A percentile compares a stretch with the other conserved stretches of the same genome.
These are phyloP conservation scores for Aspidoscelis tigris DNA, from an alignment of 2,113 vertebrate species.

Conservation along the genomic window DNA sequence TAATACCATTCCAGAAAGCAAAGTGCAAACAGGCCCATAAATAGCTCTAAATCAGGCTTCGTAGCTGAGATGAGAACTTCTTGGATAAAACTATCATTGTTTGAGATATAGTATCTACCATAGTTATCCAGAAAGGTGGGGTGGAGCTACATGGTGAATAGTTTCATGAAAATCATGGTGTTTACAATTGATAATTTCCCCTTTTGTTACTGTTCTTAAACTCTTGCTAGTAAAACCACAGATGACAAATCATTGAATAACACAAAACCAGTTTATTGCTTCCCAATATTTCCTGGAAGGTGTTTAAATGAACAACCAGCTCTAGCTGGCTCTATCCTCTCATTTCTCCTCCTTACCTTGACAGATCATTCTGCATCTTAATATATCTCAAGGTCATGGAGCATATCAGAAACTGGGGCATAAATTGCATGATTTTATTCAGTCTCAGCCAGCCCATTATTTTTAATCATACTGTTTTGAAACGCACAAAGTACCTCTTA, in stretches of 20 bases:
- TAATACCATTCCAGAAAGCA: too few relatives aligned
- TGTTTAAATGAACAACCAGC: not conserved
- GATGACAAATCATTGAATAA: not conserved
- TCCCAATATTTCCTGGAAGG: too few relatives aligned
- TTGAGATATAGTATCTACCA: not conserved
- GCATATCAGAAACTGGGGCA: not conserved
- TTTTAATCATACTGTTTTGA: conserved; percentile 1
- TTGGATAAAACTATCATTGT: not conserved
- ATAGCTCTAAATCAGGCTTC: too few relatives aligned
- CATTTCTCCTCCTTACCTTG: not conserved
- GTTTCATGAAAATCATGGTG: not conserved
- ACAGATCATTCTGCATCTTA: not conserved
- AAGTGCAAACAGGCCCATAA: too few relatives aligned
- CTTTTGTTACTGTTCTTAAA: not conserved
- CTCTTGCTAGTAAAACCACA: not conserved
- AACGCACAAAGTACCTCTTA: not conserved
- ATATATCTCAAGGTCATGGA: not conserved
- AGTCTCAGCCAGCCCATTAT: not conserved
- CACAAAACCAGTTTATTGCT: not conserved
- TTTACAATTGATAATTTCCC: not conserved
- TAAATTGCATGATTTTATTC: not conserved
- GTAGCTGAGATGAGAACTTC: too few relatives aligned
- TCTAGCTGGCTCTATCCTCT: not conserved
- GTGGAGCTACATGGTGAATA: not conserved
- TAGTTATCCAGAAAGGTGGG: not conserved